A percentile compares a stretch with the other conserved stretches of the same genome.
phyloP scores from a whole-genome alignment of 2,888 invertebrate genomes.

The Metallyticus violacea region DNA sequence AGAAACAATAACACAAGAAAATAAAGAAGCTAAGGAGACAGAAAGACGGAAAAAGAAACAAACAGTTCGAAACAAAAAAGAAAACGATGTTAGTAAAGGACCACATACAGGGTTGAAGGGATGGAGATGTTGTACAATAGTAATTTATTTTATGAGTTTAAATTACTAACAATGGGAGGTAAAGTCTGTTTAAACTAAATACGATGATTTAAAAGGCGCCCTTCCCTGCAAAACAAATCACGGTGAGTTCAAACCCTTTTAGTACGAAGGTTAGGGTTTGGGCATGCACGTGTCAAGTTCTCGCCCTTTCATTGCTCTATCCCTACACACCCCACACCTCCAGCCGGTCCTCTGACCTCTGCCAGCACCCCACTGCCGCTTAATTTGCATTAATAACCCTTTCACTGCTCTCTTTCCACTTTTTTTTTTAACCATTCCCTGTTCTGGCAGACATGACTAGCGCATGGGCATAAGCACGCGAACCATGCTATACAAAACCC shows the following conservation, averaged over 20 bases:
- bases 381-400: constrained; percentile 19
- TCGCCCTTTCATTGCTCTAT: not conserved
- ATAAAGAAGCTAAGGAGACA: too few relatives aligned
- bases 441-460: too few relatives aligned
- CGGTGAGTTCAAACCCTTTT: not conserved
- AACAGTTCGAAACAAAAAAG: too few relatives aligned
- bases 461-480: not conserved
- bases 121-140: not conserved
- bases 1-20: too few relatives aligned
- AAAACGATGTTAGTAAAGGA: too few relatives aligned
- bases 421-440: not conserved
- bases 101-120: not conserved
- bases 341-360: not conserved
- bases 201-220: not conserved
- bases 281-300: constrained; percentile 2
- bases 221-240: not conserved
- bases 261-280: not conserved
- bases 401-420: not conserved
- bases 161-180: not conserved
- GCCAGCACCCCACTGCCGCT: not conserved
- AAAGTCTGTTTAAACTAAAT: not conserved
- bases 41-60: too few relatives aligned
- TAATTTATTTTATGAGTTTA: not conserved
- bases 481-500: not conserved
- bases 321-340: not conserved